These are phyloP conservation scores for Ommatoiulus sabulosus DNA, from an alignment of 2,888 invertebrate species.

Conservation along the genomic window DNA sequence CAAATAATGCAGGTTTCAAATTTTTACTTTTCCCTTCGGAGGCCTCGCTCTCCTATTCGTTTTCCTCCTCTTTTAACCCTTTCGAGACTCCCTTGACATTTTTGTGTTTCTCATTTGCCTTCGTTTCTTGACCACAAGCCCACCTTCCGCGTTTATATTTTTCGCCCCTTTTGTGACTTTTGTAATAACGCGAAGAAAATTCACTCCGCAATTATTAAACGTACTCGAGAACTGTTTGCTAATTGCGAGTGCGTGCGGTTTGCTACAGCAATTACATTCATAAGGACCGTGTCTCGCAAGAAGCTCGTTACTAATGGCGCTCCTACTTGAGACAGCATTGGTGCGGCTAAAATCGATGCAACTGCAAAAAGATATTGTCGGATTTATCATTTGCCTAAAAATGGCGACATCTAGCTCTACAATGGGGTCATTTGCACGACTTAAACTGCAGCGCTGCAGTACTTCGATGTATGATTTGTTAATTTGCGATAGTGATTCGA, in stretches of 20 bases:
- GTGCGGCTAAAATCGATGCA: not conserved
- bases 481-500: too few relatives aligned
- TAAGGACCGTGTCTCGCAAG: not conserved
- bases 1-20: conserved; percentile 13
- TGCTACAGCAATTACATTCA: not conserved
- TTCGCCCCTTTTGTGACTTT: conserved; percentile 15
- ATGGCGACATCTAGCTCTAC: too few relatives aligned
- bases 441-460: too few relatives aligned
- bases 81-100: not conserved
- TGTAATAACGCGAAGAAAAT: not conserved
- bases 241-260: conserved; percentile 35
- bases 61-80: not conserved
- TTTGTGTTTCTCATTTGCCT: not conserved
- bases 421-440: too few relatives aligned
- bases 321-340: not conserved
- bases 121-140: conserved; percentile 3
- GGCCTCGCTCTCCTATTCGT: not conserved
- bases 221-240: not conserved
- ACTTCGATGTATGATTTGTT: too few relatives aligned
- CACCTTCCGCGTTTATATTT: not conserved
- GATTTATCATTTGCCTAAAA: too few relatives aligned
- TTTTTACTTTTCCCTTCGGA: not conserved
- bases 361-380: not conserved
- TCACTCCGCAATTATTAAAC: conserved; percentile 42
- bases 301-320: not conserved